Percentiles rank a stretch among this genome's conserved stretches.
These are phyloP conservation scores for Strix aluco DNA, from an alignment of 2,113 vertebrate genomes.

Conservation along the genomic window DNA sequence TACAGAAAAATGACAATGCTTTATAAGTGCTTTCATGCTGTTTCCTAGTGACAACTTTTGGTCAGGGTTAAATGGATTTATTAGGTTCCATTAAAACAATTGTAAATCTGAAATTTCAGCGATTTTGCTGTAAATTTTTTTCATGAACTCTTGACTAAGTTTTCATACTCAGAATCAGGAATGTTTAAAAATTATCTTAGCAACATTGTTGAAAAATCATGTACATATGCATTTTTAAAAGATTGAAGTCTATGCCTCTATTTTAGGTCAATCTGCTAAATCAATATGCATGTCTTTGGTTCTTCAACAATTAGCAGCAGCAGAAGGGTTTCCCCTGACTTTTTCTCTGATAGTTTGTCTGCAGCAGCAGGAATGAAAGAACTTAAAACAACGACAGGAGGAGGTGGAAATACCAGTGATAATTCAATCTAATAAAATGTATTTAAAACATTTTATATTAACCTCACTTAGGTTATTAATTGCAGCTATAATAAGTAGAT, in stretches of 20 bases:
- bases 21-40: background rate
- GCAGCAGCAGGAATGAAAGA: background rate
- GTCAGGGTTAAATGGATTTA: background rate
- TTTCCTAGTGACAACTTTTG: background rate
- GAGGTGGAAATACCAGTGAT: background rate
- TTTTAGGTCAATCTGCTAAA: background rate
- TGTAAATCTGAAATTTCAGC: background rate
- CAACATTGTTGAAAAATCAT: background rate
- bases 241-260: background rate
- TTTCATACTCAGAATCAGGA: background rate
- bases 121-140: background rate
- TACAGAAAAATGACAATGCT: background rate
- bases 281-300: background rate
- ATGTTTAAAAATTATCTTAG: background rate
- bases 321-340: background rate
- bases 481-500: background rate
- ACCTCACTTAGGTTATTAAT: background rate
- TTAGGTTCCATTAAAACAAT: background rate
- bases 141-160: background rate
- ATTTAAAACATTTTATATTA: background rate
- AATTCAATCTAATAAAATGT: background rate
- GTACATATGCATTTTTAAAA: background rate
- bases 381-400: background rate
- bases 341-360: background rate
- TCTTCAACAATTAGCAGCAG: background rate